These are phyloP conservation scores for Lamprotornis superbus DNA, from an alignment of 2,113 vertebrate genomes.

Conservation along the genomic window DNA sequence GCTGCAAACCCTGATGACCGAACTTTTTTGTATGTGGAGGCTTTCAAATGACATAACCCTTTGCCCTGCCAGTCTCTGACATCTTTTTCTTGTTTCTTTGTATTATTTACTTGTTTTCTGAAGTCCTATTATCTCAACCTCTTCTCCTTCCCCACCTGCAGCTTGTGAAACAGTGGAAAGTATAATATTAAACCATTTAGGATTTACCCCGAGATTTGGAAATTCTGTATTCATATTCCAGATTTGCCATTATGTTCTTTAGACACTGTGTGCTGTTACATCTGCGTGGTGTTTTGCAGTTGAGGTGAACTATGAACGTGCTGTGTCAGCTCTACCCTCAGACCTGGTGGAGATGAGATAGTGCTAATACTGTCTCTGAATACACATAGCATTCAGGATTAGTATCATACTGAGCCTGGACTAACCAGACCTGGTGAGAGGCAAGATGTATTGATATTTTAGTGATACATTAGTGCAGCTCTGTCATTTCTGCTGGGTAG, in stretches of 20 bases:
- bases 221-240: not conserved
- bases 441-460: not conserved
- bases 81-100: not conserved
- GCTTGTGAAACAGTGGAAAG: not conserved
- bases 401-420: not conserved
- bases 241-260: not conserved
- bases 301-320: not conserved
- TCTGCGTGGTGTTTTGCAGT: not conserved
- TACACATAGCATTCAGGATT: fast-evolving
- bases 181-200: not conserved
- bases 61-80: not conserved
- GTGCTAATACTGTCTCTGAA: not conserved
- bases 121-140: not conserved
- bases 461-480: not conserved
- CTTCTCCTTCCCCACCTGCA: not conserved
- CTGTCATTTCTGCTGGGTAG: not conserved
- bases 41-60: not conserved
- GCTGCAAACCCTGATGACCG: not conserved
- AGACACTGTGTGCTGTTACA: not conserved
- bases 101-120: not conserved
- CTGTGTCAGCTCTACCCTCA: not conserved
- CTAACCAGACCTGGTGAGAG: not conserved
- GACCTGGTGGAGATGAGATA: not conserved
- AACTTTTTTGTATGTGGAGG: not conserved
- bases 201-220: not conserved